Evolutionary conservation across 2,797 vertebrate genomes (phyloP), one percentile per base, ranked within the genome.

Genomic region (Gadopsis marmoratus): DNA sequence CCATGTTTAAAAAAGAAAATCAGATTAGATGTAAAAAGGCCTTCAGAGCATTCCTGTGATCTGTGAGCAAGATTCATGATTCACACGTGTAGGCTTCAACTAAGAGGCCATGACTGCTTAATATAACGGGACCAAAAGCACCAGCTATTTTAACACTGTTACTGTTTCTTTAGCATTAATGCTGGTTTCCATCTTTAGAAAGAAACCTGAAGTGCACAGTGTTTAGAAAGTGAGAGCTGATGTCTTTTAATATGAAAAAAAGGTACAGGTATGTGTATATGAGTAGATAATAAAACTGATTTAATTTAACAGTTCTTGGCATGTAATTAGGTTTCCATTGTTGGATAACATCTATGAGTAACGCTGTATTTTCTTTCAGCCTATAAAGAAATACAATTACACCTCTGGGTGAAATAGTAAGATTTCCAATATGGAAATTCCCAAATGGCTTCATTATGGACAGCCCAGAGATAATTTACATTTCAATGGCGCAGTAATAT

Each of bases 11-110:
- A 89, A 83, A 84, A 89, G 83, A 87, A 87, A 82, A 91, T 89
- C 88, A 87, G 93, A 93, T 93, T 81, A 91, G 85, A 90, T 70
- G 81, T 66, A n/a, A 79, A 83, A 86, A 79, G 55, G 64, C 67
- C 75, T 79, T 82, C 47, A 74, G 77, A 86, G 81, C 67, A 13
- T 61, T 82, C 64, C 64, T 76, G 62, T 75, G 84, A 85, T 87
- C 55, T 79, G 26, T 63, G 69, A 77, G 47, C 62, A 48, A 68
- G 74, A 78, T 71, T 79, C 71, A 78, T 60, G 76, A 84, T 82
- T 89, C 86, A 88, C 77, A 67, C 45, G 37, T 87, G 76, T 65
- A 81, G 77, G 65, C 81, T 86, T 88, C 63, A 61, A 53, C 70
- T 26, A 31, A 60, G n/a, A 79, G 48, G 59, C 58, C 54, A 16